Conservation (phyloP, 2,888 invertebrate genomes). For the Pristionchus mayeri region DNA sequence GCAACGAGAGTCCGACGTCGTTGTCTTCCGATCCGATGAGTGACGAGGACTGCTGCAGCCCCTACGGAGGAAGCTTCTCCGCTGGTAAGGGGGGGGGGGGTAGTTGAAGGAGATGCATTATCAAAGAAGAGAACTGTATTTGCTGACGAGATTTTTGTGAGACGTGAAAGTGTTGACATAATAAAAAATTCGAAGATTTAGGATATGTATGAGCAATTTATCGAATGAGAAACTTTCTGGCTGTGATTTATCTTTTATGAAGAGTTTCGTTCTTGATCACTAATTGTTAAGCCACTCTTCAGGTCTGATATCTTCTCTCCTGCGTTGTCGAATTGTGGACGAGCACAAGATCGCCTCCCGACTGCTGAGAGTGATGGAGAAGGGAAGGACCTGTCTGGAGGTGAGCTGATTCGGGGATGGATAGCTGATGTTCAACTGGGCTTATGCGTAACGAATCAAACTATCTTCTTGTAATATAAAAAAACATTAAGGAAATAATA, state of each 20-base stretch:
- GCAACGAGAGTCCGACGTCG: constrained; percentile 18
- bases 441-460: too few species aligned
- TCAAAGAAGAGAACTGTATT: too few species aligned
- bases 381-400: neutral
- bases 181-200: neutral
- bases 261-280: neutral
- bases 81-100: neutral
- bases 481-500: too few species aligned
- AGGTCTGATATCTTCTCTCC: constrained; percentile 28
- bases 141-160: too few species aligned
- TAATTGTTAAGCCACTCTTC: neutral
- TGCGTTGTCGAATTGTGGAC: constrained; percentile 14
- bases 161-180: neutral
- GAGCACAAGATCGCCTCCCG: neutral
- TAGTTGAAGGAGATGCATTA: neutral
- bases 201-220: neutral
- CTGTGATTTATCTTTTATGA: neutral
- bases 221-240: neutral
- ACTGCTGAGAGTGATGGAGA: neutral
- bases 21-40: neutral
- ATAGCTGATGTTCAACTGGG: too few species aligned
- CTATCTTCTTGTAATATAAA: too few species aligned
- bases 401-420: too few species aligned
- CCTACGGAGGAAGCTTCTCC: constrained; percentile 29
- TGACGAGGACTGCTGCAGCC: neutral